These are phyloP conservation scores for Microtus oregoni DNA, from an alignment of 2,113 vertebrate genomes.

Conservation along the genomic window DNA sequence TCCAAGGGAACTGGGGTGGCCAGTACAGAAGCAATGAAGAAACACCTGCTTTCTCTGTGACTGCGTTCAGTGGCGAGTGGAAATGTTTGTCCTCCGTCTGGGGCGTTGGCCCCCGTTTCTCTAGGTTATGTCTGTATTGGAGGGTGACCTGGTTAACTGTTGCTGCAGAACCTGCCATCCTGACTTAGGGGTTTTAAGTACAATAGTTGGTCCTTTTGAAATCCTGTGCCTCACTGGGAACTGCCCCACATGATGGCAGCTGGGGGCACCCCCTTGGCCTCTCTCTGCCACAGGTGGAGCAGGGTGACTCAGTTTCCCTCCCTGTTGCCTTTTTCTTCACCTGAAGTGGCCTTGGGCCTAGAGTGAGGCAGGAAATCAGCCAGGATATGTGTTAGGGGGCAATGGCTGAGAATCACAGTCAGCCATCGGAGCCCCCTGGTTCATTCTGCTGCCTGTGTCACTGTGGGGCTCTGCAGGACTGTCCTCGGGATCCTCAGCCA, in stretches of 20 bases:
- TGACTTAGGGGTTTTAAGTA: neutral
- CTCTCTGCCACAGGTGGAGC: accelerated
- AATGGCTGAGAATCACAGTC: accelerated
- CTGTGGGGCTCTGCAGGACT: neutral
- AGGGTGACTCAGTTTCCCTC: neutral
- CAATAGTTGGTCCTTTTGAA: neutral
- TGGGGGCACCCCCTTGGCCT: accelerated
- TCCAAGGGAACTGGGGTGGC: neutral
- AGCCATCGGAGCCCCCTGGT: neutral
- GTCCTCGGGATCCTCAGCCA: neutral
- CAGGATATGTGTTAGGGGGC: too few species aligned
- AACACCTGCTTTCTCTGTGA: neutral
- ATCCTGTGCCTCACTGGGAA: neutral
- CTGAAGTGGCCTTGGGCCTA: neutral
- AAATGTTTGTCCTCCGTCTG: neutral
- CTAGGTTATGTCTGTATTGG: neutral
- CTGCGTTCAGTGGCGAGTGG: neutral
- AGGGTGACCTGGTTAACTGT: neutral
- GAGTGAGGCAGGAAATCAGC: neutral
- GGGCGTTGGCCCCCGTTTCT: neutral
- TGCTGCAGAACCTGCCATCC: neutral
- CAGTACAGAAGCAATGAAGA: neutral
- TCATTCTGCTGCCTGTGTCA: neutral
- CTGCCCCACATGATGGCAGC: neutral
- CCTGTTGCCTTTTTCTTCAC: accelerated